Evolutionary conservation across 2,113 vertebrate species (phyloP).

Genomic region (Agapornis roseicollis): DNA sequence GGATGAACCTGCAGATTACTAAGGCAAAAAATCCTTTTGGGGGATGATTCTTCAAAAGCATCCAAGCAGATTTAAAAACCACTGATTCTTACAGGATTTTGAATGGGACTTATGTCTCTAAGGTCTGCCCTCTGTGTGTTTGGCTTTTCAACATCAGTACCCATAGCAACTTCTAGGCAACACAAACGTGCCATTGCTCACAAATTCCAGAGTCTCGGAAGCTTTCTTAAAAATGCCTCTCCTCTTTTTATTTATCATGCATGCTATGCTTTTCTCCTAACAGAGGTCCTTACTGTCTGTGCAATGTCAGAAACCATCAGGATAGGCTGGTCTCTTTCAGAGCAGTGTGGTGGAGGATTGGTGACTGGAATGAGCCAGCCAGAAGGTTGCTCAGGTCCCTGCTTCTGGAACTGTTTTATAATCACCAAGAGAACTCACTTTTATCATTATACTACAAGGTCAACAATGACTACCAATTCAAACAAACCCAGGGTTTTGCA

Average conservation of each 20-base stretch:
- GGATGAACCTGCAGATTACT: background rate
- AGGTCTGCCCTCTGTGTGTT: slow-evolving; percentile 13
- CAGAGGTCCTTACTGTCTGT: background rate
- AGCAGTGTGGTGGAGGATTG: rapidly evolving
- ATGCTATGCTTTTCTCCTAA: background rate
- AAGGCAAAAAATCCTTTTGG: slow-evolving; percentile 12
- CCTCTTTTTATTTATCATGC: background rate
- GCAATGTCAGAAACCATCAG: background rate
- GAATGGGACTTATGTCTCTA: slow-evolving; percentile 9
- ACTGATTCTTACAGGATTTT: background rate
- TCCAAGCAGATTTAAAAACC: background rate
- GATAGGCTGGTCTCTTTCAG: background rate
- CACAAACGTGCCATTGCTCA: background rate
- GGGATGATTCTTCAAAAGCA: slow-evolving; percentile 2
- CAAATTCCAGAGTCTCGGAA: slow-evolving; percentile 16
- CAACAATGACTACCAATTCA: background rate
- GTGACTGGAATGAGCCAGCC: background rate
- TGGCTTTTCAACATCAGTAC: slow-evolving; percentile 26
- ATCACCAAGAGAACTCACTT: background rate
- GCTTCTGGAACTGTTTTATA: background rate
- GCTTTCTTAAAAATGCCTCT: background rate
- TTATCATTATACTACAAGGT: background rate
- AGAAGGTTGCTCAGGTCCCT: background rate
- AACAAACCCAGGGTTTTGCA: background rate
- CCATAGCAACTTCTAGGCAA: slow-evolving; percentile 52